phyloP scores from a whole-genome alignment of 2,113 vertebrate species.

The Apodemus sylvaticus region DNA sequence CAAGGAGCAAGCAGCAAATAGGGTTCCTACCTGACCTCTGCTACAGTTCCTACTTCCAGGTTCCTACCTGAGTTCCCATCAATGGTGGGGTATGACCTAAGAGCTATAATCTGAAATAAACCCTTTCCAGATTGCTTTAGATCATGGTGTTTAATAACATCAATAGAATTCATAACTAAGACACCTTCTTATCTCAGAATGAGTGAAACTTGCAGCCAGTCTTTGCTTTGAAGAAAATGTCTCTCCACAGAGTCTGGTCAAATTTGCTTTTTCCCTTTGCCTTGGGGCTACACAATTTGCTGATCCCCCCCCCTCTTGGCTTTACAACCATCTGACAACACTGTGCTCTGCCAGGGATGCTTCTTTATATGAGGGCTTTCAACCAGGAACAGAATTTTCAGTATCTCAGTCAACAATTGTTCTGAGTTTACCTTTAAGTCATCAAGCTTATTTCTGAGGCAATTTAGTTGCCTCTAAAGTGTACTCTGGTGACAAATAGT shows the following conservation, averaged over 20 bases:
- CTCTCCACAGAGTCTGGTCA: conserved; percentile 4
- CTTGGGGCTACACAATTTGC: conserved; percentile 30
- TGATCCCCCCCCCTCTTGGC: conserved; percentile 27
- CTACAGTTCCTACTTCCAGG: background rate
- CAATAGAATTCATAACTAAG: background rate
- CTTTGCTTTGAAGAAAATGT: conserved; percentile 12
- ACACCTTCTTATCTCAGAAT: background rate
- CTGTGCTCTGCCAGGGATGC: background rate
- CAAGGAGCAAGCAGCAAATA: background rate
- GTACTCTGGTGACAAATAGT: conserved; percentile 14
- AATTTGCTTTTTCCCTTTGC: conserved; percentile 46
- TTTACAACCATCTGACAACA: conserved; percentile 58
- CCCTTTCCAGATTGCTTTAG: background rate
- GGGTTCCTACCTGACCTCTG: background rate
- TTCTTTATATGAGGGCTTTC: conserved; percentile 42
- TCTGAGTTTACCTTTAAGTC: conserved; percentile 62
- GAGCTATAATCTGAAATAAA: background rate
- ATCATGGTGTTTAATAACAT: background rate
- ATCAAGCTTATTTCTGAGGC: conserved; percentile 64
- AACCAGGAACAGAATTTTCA: conserved; percentile 23
- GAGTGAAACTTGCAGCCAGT: background rate
- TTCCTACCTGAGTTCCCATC: background rate
- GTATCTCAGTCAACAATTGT: conserved; percentile 30
- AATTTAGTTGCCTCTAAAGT: conserved; percentile 49
- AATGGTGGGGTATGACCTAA: background rate